Evolutionary conservation across 2,113 vertebrate species (phyloP).

Genomic region (Taxidea taxus): DNA sequence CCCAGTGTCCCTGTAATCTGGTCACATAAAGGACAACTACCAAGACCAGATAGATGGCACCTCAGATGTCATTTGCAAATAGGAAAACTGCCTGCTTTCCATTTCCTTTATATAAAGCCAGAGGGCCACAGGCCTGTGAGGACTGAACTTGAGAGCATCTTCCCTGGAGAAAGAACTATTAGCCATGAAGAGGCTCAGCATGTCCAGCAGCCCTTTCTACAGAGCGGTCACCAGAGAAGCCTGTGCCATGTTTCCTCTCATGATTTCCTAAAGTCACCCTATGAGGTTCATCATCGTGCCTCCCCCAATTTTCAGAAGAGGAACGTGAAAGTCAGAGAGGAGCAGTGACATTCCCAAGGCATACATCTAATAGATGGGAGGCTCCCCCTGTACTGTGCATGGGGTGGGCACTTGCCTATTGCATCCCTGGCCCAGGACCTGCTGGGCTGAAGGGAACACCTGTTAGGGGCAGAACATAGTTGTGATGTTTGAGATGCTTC

Average conservation of each 20-base stretch:
- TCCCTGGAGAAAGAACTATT: background rate
- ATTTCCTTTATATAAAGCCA: background rate
- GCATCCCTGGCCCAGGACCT: too few relatives aligned
- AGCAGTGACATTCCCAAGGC: too few relatives aligned
- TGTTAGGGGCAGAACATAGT: too few relatives aligned
- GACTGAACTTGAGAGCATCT: background rate
- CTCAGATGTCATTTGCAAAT: background rate
- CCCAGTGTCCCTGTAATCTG: background rate
- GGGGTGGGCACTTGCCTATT: too few relatives aligned
- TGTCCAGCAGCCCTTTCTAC: background rate
- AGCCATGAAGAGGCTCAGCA: background rate
- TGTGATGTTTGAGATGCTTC: too few relatives aligned
- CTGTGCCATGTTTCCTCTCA: too few relatives aligned
- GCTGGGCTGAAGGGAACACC: too few relatives aligned
- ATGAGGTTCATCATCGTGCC: background rate
- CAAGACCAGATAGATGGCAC: background rate
- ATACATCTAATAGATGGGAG: too few relatives aligned
- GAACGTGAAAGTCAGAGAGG: background rate
- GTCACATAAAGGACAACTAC: background rate
- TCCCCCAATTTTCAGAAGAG: background rate
- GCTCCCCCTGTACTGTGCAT: too few relatives aligned
- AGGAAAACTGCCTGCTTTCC: background rate
- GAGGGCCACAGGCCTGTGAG: too few relatives aligned
- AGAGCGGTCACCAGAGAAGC: background rate
- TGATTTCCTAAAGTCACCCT: background rate